These are phyloP conservation scores for Sinotaia quadrata DNA, from an alignment of 2,888 invertebrate genomes.

Conservation along the genomic window DNA sequence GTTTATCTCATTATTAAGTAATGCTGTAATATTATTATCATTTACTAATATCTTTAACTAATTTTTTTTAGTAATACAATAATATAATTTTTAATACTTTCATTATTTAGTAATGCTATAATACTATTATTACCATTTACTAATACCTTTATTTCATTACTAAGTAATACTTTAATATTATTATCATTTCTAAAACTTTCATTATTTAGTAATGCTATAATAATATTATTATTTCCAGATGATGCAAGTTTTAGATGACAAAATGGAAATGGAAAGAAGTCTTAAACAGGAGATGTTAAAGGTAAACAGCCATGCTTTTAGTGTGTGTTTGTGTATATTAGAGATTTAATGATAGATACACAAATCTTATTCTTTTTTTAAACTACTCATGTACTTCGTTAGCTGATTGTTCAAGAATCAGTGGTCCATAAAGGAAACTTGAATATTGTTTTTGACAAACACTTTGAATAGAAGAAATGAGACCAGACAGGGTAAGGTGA, in stretches of 20 bases:
- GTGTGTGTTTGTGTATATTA: background rate
- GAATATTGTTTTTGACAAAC: too few relatives aligned
- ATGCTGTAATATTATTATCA: background rate
- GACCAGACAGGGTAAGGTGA: too few relatives aligned
- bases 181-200: background rate
- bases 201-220: background rate
- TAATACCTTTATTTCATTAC: too few relatives aligned
- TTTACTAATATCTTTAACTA: too few relatives aligned
- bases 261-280: conserved; percentile 47
- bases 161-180: too few relatives aligned
- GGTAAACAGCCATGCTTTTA: background rate
- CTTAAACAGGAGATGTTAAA: conserved; percentile 31
- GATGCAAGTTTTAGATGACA: conserved; percentile 53
- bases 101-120: background rate
- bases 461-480: too few relatives aligned
- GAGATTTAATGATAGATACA: background rate
- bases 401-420: background rate
- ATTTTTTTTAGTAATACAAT: too few relatives aligned
- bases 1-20: too few relatives aligned
- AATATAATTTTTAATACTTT: background rate
- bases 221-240: conserved; percentile 39
- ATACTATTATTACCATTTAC: background rate
- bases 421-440: too few relatives aligned
- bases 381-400: background rate
- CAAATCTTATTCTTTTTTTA: background rate